phyloP scores from a whole-genome alignment of 2,797 vertebrate species.

The Rhyacichthys aspro region DNA sequence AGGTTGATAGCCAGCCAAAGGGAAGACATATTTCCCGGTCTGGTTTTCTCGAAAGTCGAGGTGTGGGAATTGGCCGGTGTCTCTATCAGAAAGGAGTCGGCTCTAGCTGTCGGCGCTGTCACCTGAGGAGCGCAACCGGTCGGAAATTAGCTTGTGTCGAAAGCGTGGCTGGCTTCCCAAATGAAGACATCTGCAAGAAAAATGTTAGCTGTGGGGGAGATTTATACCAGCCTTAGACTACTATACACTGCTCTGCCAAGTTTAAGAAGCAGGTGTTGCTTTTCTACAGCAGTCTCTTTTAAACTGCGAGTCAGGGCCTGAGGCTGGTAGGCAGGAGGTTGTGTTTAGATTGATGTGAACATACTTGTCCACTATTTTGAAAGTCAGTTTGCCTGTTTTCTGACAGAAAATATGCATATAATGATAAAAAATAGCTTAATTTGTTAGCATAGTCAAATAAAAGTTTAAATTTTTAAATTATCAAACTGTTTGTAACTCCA shows the following conservation, averaged over 20 bases:
- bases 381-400: too few species aligned
- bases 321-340: too few species aligned
- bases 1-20: constrained; percentile 60
- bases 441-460: too few species aligned
- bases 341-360: too few species aligned
- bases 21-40: constrained; percentile 62
- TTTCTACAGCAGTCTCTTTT: not conserved
- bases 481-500: too few species aligned
- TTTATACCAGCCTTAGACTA: not conserved
- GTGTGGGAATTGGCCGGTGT: constrained; percentile 53
- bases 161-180: constrained; percentile 25
- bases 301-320: not conserved
- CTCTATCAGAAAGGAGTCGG: constrained; percentile 34
- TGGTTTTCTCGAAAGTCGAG: constrained; percentile 47
- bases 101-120: constrained; percentile 19
- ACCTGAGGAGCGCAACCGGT: constrained; percentile 7
- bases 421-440: too few species aligned
- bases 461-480: too few species aligned
- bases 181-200: constrained; percentile 41
- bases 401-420: too few species aligned
- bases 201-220: constrained; percentile 11
- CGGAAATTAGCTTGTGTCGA: constrained; percentile 32
- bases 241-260: not conserved
- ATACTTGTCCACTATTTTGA: too few species aligned
- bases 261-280: not conserved